Evolutionary conservation across 2,888 invertebrate species (phyloP), one percentile per base, ranked within the genome.

Genomic region (Thymelicus lineola): DNA sequence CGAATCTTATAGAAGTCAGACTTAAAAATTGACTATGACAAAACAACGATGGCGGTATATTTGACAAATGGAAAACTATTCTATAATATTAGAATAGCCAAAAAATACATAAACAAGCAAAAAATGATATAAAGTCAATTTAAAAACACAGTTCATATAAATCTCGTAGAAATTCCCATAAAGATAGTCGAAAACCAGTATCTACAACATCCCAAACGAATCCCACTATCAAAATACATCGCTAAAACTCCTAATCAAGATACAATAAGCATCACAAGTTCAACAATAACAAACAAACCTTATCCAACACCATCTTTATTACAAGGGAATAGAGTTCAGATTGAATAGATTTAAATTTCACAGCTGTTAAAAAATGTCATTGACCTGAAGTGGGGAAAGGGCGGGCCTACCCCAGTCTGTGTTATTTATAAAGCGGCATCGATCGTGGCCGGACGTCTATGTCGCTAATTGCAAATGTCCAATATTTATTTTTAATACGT

Each of bases 391-490:
- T 46, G 63, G 62, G 72, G 70, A 55, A 68, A 66, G 73, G 75
- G 74, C 69, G 76, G 72, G 75, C 58, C 66, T 38, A 68, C 60
- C 61, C 20, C 9, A 9, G 67, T 60, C 69, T 62, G 73, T 74
- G 77, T 78, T 79, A 79, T 79, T 79, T 77, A 77, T 78, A 79
- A 76, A 77, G 70, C 73, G 67, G 61, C 78, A 78, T 79, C 79
- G 79, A 79, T 79, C 79, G 75, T 35, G 38, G 62, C 73, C 75
- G 75, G 78, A 77, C 79, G 77, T 76, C 69, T 72, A 53, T 59
- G 46, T 57, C 59, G 60, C 70, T 75, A 74, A 75, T 75, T 74
- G 74, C 70, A 57, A 66, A 60, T 66, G 62, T 66, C 42, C 71
- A 20, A 72, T 72, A 68, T 64, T 70, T 70, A 70, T 70, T 69